These are phyloP conservation scores for Pelosia muscerda DNA, from an alignment of 2,888 invertebrate genomes.

Conservation along the genomic window DNA sequence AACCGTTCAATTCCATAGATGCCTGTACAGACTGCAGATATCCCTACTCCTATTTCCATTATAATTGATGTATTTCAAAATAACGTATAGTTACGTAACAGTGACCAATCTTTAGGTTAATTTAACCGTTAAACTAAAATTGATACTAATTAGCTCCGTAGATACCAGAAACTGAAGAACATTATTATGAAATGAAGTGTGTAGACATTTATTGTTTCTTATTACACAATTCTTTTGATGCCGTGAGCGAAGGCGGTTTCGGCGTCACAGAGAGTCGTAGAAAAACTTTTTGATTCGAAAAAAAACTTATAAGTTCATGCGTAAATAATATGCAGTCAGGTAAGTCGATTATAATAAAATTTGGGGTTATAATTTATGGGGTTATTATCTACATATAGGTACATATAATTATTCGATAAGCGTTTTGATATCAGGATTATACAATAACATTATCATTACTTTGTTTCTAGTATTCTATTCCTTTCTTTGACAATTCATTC, in stretches of 20 bases:
- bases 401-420: too few relatives aligned
- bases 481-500: too few relatives aligned
- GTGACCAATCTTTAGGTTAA: slow-evolving; percentile 61
- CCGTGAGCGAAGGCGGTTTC: slow-evolving; percentile 37
- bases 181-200: slow-evolving; percentile 40
- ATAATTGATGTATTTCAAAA: background rate
- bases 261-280: slow-evolving; percentile 27
- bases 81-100: slow-evolving; percentile 39
- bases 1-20: background rate
- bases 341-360: slow-evolving; percentile 21
- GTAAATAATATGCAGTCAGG: slow-evolving; percentile 32
- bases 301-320: slow-evolving; percentile 35
- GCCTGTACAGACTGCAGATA: background rate
- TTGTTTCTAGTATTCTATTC: too few relatives aligned
- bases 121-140: slow-evolving; percentile 48
- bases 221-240: slow-evolving; percentile 30
- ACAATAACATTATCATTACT: too few relatives aligned
- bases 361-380: slow-evolving; percentile 14
- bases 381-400: background rate
- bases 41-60: background rate
- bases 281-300: slow-evolving; percentile 30
- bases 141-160: slow-evolving; percentile 53
- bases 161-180: slow-evolving; percentile 47
- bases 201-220: slow-evolving; percentile 47
- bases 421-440: too few relatives aligned